These are phyloP conservation scores for Ovis canadensis DNA, from an alignment of 2,113 vertebrate species.

Conservation along the genomic window DNA sequence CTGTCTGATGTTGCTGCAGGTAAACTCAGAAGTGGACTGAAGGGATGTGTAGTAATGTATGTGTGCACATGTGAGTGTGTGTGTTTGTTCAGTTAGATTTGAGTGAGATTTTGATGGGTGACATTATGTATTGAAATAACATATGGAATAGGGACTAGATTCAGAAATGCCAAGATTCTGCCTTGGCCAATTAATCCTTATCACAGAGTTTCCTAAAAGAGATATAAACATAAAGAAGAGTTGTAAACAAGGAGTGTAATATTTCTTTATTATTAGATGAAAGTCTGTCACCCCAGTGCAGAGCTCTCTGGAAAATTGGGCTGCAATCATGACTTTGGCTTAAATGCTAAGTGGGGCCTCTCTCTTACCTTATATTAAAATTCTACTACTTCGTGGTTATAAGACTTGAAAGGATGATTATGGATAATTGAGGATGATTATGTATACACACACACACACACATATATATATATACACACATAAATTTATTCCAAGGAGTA, in stretches of 20 bases:
- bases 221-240: background rate
- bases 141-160: background rate
- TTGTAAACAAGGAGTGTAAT: background rate
- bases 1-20: background rate
- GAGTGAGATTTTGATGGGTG: background rate
- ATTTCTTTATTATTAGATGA: background rate
- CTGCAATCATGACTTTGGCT: background rate
- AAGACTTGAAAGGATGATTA: background rate
- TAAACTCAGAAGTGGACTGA: background rate
- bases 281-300: background rate
- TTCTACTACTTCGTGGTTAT: background rate
- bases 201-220: background rate
- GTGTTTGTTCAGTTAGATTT: background rate
- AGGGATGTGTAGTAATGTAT: background rate
- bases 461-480: background rate
- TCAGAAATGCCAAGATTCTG: background rate
- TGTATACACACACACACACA: background rate
- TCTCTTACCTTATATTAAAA: background rate
- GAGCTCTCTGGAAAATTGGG: background rate
- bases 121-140: background rate
- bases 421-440: background rate
- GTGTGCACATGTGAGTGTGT: background rate
- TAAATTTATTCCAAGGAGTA: background rate
- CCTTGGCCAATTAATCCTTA: background rate
- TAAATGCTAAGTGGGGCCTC: background rate